Conservation (phyloP, 2,888 invertebrate species). For the Cantharis nigra region DNA sequence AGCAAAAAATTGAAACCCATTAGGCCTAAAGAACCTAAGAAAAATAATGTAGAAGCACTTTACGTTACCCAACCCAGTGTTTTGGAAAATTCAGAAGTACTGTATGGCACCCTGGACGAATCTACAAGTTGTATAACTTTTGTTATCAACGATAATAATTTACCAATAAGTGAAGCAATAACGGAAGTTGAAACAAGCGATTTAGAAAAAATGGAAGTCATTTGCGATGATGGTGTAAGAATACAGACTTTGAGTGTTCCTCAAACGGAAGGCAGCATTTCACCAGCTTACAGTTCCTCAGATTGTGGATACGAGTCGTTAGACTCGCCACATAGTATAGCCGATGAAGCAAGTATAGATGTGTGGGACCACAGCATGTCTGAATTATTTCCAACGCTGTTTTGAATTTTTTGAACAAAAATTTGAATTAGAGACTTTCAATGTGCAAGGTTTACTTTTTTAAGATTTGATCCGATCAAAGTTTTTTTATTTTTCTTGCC, state of each 20-base stretch:
- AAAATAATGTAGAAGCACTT: conserved; percentile 12
- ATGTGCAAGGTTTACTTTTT: too few species aligned
- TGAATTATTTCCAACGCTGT: conserved; percentile 76
- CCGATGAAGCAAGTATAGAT: conserved; percentile 52
- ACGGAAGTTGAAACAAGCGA: conserved; percentile 51
- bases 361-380: conserved; percentile 77
- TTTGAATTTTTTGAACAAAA: conserved; percentile 53
- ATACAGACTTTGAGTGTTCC: conserved; percentile 6
- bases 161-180: conserved; percentile 58
- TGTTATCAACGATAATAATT: conserved; percentile 67
- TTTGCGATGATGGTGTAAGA: conserved; percentile 30
- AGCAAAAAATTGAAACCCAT: conserved; percentile 14
- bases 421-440: too few species aligned
- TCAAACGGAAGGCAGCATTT: conserved; percentile 11
- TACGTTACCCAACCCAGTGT: not conserved
- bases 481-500: not conserved
- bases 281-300: conserved; percentile 46
- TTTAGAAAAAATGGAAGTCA: conserved; percentile 34
- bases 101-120: conserved; percentile 75
- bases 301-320: conserved; percentile 71
- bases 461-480: not conserved
- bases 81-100: conserved; percentile 59
- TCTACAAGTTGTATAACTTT: conserved; percentile 75
- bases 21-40: conserved; percentile 16
- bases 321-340: conserved; percentile 59